phyloP scores from a whole-genome alignment of 2,797 vertebrate species.

The Aselliscus stoliczkanus region DNA sequence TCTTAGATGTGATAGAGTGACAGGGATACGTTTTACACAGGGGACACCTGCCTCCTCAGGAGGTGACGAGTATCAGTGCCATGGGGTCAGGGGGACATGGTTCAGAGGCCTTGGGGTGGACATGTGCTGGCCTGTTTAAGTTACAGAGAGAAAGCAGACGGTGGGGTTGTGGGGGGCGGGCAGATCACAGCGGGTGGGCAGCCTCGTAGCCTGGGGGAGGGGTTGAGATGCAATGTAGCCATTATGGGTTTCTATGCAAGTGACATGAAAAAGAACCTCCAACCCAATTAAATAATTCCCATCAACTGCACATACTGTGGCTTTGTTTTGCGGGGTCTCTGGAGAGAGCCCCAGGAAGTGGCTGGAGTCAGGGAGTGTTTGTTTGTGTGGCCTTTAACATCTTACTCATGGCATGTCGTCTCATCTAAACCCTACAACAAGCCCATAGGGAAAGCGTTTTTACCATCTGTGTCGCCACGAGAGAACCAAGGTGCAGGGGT shows the following conservation, averaged over 20 bases:
- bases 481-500: not conserved
- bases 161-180: no score
- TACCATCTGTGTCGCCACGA: fast-evolving
- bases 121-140: not conserved
- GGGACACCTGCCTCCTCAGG: not conserved
- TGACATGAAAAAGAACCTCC: no score
- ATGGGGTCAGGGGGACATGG: no score
- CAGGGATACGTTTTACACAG: fast-evolving
- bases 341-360: not conserved
- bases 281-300: not conserved
- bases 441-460: fast-evolving
- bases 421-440: not conserved
- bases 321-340: not conserved
- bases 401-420: not conserved
- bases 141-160: not conserved
- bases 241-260: not conserved
- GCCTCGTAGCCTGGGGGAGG: not conserved
- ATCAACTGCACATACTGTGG: not conserved
- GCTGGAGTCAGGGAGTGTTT: not conserved
- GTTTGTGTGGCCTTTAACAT: not conserved
- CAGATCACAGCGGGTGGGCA: fast-evolving
- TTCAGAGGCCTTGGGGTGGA: not conserved
- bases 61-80: not conserved
- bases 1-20: not conserved
- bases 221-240: not conserved